Conservation (phyloP, 2,797 vertebrate genomes). For the Sphenopsis melanotis region DNA sequence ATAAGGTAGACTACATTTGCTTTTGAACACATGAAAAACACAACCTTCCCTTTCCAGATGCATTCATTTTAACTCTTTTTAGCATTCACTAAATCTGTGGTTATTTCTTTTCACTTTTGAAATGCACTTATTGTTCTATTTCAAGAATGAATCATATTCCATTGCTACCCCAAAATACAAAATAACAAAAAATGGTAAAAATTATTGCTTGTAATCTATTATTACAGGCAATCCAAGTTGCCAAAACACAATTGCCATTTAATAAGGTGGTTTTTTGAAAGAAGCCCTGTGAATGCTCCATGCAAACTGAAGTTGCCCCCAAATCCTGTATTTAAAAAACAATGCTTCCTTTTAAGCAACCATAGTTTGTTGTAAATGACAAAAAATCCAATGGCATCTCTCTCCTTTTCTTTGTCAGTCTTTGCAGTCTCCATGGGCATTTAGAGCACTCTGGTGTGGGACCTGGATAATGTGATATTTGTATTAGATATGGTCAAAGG, state of each 20-base stretch:
- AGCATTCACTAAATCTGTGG: background rate
- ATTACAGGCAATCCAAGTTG: conserved; percentile 37
- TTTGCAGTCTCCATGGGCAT: background rate
- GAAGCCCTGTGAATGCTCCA: background rate
- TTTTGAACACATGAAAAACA: conserved; percentile 1
- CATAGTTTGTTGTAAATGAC: background rate
- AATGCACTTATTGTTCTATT: conserved; percentile 46
- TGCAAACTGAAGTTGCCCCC: background rate
- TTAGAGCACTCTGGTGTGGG: background rate
- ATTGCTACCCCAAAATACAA: conserved; percentile 1
- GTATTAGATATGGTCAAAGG: background rate
- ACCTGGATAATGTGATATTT: background rate
- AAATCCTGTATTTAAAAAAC: background rate
- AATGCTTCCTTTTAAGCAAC: background rate
- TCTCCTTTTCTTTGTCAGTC: background rate
- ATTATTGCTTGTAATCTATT: background rate
- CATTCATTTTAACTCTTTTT: conserved; percentile 11
- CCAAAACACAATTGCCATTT: conserved; percentile 37
- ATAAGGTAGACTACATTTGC: conserved; percentile 11
- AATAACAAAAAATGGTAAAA: background rate
- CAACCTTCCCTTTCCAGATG: background rate
- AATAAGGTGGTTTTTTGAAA: conserved; percentile 32
- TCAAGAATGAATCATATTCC: conserved; percentile 12
- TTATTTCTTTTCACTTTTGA: conserved; percentile 20
- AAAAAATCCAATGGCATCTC: background rate